Base-by-base conservation (phyloP, 2,113 vertebrate species). In the Bagarius yarrelli region DNA sequence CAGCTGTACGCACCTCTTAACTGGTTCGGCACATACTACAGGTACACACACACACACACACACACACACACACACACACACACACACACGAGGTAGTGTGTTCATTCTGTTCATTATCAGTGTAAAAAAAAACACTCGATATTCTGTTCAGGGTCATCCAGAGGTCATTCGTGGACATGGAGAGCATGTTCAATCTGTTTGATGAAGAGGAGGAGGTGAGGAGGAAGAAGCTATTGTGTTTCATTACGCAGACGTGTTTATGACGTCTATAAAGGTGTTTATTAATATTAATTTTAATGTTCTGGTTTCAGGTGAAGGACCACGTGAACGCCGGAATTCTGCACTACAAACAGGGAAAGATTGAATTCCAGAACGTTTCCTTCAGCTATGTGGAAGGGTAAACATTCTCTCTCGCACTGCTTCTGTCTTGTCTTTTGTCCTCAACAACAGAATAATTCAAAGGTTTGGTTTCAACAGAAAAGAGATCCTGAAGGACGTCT, bases 1-100 rank as follows among this genome's bases (percentile, higher is more conserved):
- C 97, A 99, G 79, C 90, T 99, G 14, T 99, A 98, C 88, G 95
- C 92, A 0, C 98, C 98, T 0, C 96, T 99, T 82, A 97, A 98
- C 92, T 99, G 96, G 96, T 98, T 99, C 1, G 98, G 98, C 1
- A 99, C 97, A 66, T 99, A 99, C 86, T 99, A 99, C 89, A 96
- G 97, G 97, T 98, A 86, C 91, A 70, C n/a, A 25, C 66, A 47
- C 36, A 25, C 40, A 25, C 36, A 50, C 44, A 30, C 47, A 72
- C 69, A 32, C 70, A 53, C 47, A 50, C n/a, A 52, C 67, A 70
- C 67, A 66, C 34, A 23, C 34, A 44, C 64, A 40, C 36, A 15
- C 13, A 36, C 36, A 44, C 40, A 18, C 9, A 36, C 14, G 4
- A 9, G 8, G 56, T 59, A 23, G 21, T n/a, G 21, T 15, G n/a